A percentile compares a stretch with the other conserved stretches of the same genome.
Conservation (phyloP, 2,888 invertebrate genomes). For the Drosophila siamana region DNA sequence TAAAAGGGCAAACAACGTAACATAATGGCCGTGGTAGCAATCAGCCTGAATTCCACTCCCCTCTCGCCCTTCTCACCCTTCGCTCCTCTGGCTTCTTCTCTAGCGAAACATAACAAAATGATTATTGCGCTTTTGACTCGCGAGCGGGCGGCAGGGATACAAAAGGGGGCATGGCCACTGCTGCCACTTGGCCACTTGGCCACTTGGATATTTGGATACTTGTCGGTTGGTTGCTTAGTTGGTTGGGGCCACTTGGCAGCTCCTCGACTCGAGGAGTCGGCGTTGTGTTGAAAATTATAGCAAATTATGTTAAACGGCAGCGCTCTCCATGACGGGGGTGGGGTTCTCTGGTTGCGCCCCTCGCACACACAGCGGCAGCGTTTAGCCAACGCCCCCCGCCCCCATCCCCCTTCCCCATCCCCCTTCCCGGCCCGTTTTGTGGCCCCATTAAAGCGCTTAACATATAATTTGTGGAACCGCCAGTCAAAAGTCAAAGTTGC, state of each 20-base stretch:
- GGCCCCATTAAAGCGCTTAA: constrained; percentile 66
- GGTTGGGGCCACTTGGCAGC: constrained; percentile 64
- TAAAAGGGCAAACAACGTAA: constrained; percentile 82
- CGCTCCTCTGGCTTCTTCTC: background rate
- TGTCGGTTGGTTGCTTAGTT: no score
- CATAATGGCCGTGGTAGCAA: constrained; percentile 79
- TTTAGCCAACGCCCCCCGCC: constrained; percentile 34
- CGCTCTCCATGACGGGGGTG: constrained; percentile 53
- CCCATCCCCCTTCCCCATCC: constrained; percentile 7
- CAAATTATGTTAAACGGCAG: constrained; percentile 85
- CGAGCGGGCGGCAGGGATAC: background rate
- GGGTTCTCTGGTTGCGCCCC: constrained; percentile 19
- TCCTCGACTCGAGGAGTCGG: constrained; percentile 48
- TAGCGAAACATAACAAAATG: constrained; percentile 71
- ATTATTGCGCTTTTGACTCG: constrained; percentile 70
- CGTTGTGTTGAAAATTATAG: constrained; percentile 83
- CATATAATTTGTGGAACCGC: constrained; percentile 62
- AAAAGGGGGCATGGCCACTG: no score
- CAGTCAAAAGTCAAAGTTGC: constrained; percentile 68
- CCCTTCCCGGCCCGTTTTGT: no score
- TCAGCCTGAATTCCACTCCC: constrained; percentile 47
- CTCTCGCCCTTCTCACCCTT: no score
- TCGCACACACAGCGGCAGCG: background rate
- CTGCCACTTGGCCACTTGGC: constrained; percentile 44
- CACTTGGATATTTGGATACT: no score